Conservation (phyloP, 2,113 vertebrate species). For the Corydoras maculifer region DNA sequence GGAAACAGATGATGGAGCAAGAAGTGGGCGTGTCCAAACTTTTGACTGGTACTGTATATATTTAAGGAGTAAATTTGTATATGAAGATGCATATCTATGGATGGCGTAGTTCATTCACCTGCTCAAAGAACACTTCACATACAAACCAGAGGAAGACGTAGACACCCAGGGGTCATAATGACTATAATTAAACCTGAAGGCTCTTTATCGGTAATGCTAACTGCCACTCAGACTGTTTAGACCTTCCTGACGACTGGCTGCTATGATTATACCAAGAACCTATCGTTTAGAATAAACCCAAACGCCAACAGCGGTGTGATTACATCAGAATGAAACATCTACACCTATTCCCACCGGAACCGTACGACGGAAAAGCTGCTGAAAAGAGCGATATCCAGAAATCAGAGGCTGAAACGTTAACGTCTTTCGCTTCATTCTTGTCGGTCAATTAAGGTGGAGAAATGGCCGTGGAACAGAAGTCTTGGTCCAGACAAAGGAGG, state of each 20-base stretch:
- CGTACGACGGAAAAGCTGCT: constrained; percentile 10
- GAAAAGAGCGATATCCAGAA: constrained; percentile 23
- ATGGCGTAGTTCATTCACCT: too few relatives aligned
- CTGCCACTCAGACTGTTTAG: too few relatives aligned
- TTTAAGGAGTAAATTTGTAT: too few relatives aligned
- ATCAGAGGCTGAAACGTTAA: constrained; percentile 22
- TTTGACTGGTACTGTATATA: too few relatives aligned
- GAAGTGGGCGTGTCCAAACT: too few relatives aligned
- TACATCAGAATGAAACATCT: constrained; percentile 48
- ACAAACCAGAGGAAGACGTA: too few relatives aligned
- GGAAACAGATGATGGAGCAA: too few relatives aligned
- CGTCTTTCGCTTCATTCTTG: constrained; percentile 40
- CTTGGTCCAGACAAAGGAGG: constrained; percentile 54
- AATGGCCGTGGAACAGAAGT: constrained; percentile 48
- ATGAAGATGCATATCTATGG: too few relatives aligned
- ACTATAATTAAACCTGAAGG: too few relatives aligned
- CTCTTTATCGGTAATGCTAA: too few relatives aligned
- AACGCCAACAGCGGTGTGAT: constrained; percentile 26
- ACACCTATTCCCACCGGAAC: constrained; percentile 40
- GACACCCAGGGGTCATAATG: too few relatives aligned
- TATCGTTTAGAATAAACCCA: constrained; percentile 6
- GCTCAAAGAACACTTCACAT: too few relatives aligned
- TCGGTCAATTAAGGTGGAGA: constrained; percentile 59
- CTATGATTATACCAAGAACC: constrained; percentile 13
- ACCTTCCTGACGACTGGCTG: not conserved